Conservation (phyloP, 2,797 vertebrate genomes). For the Falco biarmicus region DNA sequence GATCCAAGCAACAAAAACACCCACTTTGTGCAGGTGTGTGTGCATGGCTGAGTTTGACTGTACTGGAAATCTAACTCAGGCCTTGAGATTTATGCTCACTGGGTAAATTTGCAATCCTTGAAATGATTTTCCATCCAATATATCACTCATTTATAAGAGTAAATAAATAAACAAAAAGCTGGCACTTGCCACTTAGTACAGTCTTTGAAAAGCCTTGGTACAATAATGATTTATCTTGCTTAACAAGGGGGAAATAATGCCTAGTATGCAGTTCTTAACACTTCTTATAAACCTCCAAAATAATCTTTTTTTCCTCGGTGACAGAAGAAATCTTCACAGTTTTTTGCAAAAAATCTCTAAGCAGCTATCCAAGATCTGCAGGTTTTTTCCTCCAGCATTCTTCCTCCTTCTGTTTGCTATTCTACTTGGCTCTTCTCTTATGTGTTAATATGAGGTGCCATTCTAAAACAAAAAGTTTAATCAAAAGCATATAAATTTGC, state of each 20-base stretch:
- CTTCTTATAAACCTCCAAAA: conserved; percentile 1
- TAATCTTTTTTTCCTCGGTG: not conserved
- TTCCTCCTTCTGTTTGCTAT: conserved; percentile 4
- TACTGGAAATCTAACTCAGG: conserved; percentile 21
- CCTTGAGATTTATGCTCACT: not conserved
- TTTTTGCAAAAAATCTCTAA: conserved; percentile 46
- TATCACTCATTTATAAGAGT: not conserved
- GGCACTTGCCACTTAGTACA: not conserved
- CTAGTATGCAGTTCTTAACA: conserved; percentile 2
- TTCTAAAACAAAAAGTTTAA: conserved; percentile 25
- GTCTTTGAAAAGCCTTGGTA: not conserved
- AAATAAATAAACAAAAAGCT: conserved; percentile 28
- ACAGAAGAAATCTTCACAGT: conserved; percentile 36
- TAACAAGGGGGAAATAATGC: not conserved
- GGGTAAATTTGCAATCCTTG: not conserved
- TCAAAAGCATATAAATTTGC: conserved; percentile 27
- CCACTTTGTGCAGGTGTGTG: conserved; percentile 51
- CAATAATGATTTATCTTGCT: conserved; percentile 6
- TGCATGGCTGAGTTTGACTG: conserved; percentile 23
- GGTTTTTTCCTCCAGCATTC: conserved; percentile 19
- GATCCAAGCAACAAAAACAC: conserved; percentile 11
- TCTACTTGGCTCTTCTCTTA: conserved; percentile 27
- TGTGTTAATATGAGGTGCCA: conserved; percentile 12
- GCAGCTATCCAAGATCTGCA: conserved; percentile 11
- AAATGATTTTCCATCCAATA: conserved; percentile 16